Conservation (phyloP, 1,140 invertebrate genomes). For the Bombus sibiricus region DNA sequence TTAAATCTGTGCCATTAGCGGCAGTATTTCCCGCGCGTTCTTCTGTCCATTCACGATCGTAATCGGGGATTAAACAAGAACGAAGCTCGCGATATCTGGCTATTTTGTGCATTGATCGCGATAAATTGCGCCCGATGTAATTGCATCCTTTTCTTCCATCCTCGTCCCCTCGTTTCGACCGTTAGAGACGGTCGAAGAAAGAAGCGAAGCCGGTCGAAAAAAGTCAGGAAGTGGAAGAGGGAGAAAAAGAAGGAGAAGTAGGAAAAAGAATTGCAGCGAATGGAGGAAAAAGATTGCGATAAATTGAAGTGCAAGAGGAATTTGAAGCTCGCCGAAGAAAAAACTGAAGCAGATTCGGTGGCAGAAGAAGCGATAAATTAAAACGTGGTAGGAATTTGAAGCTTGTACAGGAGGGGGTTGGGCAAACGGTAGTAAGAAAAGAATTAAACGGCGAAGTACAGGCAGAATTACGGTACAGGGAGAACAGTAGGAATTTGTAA, state of each 20-base stretch:
- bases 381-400: slow-evolving; percentile 34
- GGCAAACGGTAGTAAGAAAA: background rate
- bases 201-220: background rate
- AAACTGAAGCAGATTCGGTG: slow-evolving; percentile 30
- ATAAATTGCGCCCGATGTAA: slow-evolving; percentile 56
- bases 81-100: slow-evolving; percentile 46
- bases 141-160: slow-evolving; percentile 1
- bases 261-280: slow-evolving; percentile 1
- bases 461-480: slow-evolving; percentile 1
- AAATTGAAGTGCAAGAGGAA: slow-evolving; percentile 40
- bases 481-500: slow-evolving; percentile 22
- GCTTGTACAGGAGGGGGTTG: background rate
- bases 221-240: no score
- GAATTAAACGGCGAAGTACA: slow-evolving; percentile 2
- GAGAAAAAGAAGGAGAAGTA: background rate
- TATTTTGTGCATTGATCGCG: slow-evolving; percentile 52
- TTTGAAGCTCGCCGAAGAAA: slow-evolving; percentile 15
- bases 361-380: slow-evolving; percentile 40
- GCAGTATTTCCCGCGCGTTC: slow-evolving; percentile 44
- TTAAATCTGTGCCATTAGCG: slow-evolving; percentile 48
- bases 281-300: background rate
- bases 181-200: background rate
- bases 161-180: background rate
- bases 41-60: slow-evolving; percentile 41
- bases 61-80: slow-evolving; percentile 52